Conservation (phyloP, 2,113 vertebrate species). For the Diadophis punctatus region DNA sequence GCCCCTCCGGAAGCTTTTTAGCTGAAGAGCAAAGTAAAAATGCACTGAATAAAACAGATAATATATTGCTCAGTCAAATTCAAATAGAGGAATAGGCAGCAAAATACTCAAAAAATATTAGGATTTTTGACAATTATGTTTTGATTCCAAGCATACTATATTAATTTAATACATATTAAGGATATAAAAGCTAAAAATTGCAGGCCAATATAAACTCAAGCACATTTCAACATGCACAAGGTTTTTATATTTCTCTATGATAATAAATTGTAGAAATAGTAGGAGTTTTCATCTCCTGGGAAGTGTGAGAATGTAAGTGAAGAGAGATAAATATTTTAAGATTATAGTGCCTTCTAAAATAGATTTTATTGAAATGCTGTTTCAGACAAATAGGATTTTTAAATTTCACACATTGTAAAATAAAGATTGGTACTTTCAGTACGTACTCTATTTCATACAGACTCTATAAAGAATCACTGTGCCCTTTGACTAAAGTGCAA, state of each 20-base stretch:
- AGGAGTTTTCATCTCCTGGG: not conserved
- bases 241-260: not conserved
- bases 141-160: not conserved
- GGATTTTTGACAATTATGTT: not conserved
- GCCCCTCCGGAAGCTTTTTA: not conserved
- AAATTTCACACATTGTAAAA: not conserved
- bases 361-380: not conserved
- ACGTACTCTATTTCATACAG: not conserved
- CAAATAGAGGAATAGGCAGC: not conserved
- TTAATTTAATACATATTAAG: not conserved
- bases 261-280: not conserved
- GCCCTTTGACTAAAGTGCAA: not conserved
- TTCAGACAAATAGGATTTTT: not conserved
- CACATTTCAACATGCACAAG: not conserved
- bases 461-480: not conserved
- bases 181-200: fast-evolving
- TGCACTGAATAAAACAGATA: not conserved
- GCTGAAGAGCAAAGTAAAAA: not conserved
- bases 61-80: not conserved
- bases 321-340: not conserved
- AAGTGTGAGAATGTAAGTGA: not conserved
- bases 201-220: not conserved
- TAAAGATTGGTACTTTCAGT: not conserved
- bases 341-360: conserved; percentile 7
- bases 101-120: not conserved